A percentile compares a stretch with the other conserved stretches of the same genome.
Evolutionary conservation across 2,888 invertebrate species (phyloP).

Genomic region (Drosophila stalkeri): DNA sequence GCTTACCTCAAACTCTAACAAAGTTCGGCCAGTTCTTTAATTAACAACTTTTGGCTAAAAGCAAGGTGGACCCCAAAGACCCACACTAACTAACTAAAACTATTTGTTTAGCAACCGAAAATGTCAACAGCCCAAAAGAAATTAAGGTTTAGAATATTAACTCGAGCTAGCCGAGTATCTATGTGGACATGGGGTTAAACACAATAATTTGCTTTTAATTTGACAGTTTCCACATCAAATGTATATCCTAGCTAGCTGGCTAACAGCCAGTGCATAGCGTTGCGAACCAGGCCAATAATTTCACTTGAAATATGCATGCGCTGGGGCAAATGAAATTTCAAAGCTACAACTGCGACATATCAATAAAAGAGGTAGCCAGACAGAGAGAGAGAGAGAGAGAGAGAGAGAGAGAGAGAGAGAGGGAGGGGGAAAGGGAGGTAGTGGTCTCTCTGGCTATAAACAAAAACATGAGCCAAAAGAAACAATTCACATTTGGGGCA

Average conservation of each 20-base stretch:
- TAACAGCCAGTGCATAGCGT: slow-evolving; percentile 31
- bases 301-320: slow-evolving; percentile 57
- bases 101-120: slow-evolving; percentile 51
- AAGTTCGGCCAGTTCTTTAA: slow-evolving; percentile 59
- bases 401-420: no score
- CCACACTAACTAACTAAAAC: slow-evolving; percentile 43
- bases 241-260: slow-evolving; percentile 28
- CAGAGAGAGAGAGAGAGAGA: neutral
- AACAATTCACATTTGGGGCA: slow-evolving; percentile 55
- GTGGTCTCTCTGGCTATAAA: slow-evolving; percentile 28
- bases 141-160: slow-evolving; percentile 25
- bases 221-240: slow-evolving; percentile 63
- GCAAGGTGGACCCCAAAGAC: slow-evolving; percentile 28
- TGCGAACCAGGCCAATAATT: slow-evolving; percentile 56
- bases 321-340: slow-evolving; percentile 64
- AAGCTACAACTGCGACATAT: slow-evolving; percentile 58
- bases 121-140: slow-evolving; percentile 46
- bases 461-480: slow-evolving; percentile 30
- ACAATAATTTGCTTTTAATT: slow-evolving; percentile 77
- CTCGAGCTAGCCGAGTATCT: slow-evolving; percentile 1
- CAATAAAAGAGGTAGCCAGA: slow-evolving; percentile 65
- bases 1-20: slow-evolving; percentile 1
- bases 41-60: slow-evolving; percentile 60
- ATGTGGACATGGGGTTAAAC: slow-evolving; percentile 40
- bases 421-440: no score